Base-by-base conservation (phyloP, 2,888 invertebrate genomes). In the Lithophane leautieri region DNA sequence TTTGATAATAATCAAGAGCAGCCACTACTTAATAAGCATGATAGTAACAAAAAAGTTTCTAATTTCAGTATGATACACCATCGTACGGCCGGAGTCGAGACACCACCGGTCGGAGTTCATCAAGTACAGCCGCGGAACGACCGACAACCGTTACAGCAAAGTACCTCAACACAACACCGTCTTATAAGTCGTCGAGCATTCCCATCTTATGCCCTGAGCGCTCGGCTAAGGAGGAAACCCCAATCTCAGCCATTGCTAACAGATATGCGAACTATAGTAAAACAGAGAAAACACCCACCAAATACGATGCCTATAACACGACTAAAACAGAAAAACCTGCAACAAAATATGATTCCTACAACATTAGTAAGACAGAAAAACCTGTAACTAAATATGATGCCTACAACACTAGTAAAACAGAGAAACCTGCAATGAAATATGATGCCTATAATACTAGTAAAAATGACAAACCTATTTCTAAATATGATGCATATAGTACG, bases 161-260 rank as follows among this genome's bases (percentile, higher is more conserved):
- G 87, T 96, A 96, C 81, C 92, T 94, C 68, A 94, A 90, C 76
- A 92, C 93, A 22, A 94, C 95, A 25, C 94, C 95, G 7, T 93
- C 95, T 16, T 95, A 94, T 83, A 96, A 96, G 81, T 93, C 95
- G n/a, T 96, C 96, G n/a, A 96, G 95, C 86, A 96, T 96, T 78
- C 96, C 96, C 14, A 91, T 96, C 44, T 90, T 95, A 50, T 90
- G 90, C 62, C 86, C 94, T 58, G 96, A 96, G 65, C 93, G 94
- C n/a, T 88, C 92, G 34, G 82, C 90, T 42, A 92, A 95, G 82
- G 96, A 96, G 80, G 96, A 96, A 85, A 93, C 95, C 4, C 93
- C 95, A 0, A 95, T 95, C 66, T 94, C 95, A 11, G 87, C 95
- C 3, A 96, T 96, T 47, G 94, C 96, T 11, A 96, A 91, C 82